phyloP scores from a whole-genome alignment of 2,113 vertebrate genomes.

The Pseudolaguvia tuberculata region DNA sequence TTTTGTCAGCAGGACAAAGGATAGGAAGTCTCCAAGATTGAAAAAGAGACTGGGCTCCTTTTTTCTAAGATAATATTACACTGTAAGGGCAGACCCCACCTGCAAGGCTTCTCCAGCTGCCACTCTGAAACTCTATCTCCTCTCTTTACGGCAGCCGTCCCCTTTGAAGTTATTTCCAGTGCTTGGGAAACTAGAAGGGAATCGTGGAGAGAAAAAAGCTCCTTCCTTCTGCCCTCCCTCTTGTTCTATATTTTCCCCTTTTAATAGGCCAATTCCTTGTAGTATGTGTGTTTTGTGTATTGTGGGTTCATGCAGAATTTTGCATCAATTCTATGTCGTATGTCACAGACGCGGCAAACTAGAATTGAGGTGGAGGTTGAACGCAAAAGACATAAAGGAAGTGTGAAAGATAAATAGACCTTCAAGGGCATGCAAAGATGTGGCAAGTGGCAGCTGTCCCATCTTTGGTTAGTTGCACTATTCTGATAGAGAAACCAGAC shows the following conservation, averaged over 20 bases:
- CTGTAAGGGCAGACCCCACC: conserved; percentile 69
- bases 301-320: not conserved
- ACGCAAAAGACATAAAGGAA: not conserved
- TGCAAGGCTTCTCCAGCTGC: conserved; percentile 74
- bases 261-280: not conserved
- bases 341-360: not conserved
- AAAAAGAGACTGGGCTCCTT: conserved; percentile 62
- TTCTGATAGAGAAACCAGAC: conserved; percentile 41
- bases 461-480: conserved; percentile 38
- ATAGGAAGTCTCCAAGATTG: conserved; percentile 72
- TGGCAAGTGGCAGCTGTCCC: conserved; percentile 36
- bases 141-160: conserved; percentile 66
- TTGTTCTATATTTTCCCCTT: not conserved
- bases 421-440: conserved; percentile 27
- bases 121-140: conserved; percentile 67
- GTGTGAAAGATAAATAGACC: conserved; percentile 28
- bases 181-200: conserved; percentile 65
- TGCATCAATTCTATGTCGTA: not conserved
- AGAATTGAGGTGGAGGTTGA: not conserved
- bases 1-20: conserved; percentile 60
- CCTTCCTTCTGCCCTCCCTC: conserved; percentile 31
- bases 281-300: conserved; percentile 12
- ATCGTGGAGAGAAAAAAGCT: conserved; percentile 45
- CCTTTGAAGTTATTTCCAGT: conserved; percentile 78
- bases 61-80: conserved; percentile 71